Evolutionary conservation across 2,888 invertebrate species (phyloP).

Genomic region (Ophioninae sp.): DNA sequence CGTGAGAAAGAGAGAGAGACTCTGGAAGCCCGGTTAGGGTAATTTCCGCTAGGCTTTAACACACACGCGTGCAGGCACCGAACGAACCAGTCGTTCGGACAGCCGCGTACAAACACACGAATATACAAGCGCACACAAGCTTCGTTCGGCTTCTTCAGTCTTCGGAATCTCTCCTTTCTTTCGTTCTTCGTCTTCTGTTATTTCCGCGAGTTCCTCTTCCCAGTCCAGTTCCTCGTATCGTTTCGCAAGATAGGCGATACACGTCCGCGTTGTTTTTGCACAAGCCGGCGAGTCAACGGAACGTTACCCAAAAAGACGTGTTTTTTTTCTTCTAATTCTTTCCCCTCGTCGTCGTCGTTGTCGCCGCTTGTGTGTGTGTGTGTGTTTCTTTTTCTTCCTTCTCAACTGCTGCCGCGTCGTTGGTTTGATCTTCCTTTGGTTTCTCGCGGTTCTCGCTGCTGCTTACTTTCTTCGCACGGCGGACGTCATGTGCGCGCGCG

Average conservation of each 20-base stretch:
- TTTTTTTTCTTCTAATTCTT: not conserved
- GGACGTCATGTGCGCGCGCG: not conserved
- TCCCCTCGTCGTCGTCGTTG: conserved; percentile 26
- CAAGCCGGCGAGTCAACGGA: not conserved
- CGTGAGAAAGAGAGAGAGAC: conserved; percentile 32
- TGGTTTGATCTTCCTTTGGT: not conserved
- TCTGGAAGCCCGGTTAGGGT: conserved; percentile 48
- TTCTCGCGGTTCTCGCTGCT: not conserved
- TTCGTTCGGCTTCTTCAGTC: conserved; percentile 53
- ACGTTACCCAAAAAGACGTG: conserved; percentile 13
- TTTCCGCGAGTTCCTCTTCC: conserved; percentile 6
- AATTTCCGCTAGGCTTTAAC: conserved; percentile 43
- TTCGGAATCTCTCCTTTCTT: conserved; percentile 46
- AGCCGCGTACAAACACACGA: not conserved
- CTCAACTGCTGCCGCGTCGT: not conserved
- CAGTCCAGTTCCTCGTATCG: conserved; percentile 9
- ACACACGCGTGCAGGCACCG: conserved; percentile 25
- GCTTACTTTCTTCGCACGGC: not conserved
- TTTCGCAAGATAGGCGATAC: not conserved
- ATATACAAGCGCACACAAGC: conserved; percentile 26
- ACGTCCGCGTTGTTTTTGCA: not conserved
- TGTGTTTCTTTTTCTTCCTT: not conserved
- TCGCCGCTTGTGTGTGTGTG: not conserved
- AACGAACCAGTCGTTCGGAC: conserved; percentile 5
- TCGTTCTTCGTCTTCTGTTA: conserved; percentile 12